Evolutionary conservation across 1,140 invertebrate species (phyloP).

Genomic region (Goniozus legneri): DNA sequence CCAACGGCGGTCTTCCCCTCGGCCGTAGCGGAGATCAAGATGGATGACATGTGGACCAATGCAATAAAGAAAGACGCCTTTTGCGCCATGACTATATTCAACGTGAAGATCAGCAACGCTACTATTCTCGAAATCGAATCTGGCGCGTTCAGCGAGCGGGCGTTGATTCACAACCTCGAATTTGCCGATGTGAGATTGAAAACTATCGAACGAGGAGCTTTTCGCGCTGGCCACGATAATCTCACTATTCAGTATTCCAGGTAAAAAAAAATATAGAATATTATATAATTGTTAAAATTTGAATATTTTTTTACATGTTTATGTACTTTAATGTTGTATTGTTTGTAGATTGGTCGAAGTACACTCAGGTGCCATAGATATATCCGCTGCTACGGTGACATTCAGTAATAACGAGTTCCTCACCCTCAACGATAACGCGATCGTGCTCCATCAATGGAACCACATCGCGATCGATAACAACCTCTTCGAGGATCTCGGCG

Average conservation of each 20-base stretch:
- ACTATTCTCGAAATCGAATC: slow-evolving; percentile 59
- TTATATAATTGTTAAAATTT: no score
- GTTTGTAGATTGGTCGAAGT: slow-evolving; percentile 62
- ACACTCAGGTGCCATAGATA: slow-evolving; percentile 60
- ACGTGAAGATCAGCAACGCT: slow-evolving; percentile 61
- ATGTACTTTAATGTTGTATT: no score
- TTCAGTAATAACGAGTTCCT: slow-evolving; percentile 63
- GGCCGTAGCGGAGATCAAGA: slow-evolving; percentile 59
- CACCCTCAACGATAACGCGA: slow-evolving; percentile 54
- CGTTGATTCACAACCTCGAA: slow-evolving; percentile 61
- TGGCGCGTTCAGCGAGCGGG: slow-evolving; percentile 63
- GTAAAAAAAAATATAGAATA: no score
- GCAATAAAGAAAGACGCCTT: slow-evolving; percentile 62
- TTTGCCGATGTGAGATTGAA: slow-evolving; percentile 60
- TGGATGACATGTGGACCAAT: slow-evolving; percentile 58
- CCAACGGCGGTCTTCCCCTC: slow-evolving; percentile 63
- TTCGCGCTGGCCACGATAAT: slow-evolving; percentile 62
- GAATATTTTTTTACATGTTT: no score
- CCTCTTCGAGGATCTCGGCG: slow-evolving; percentile 58
- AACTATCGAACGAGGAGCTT: slow-evolving; percentile 57
- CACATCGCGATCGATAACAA: slow-evolving; percentile 62
- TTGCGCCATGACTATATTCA: slow-evolving; percentile 60
- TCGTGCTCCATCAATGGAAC: slow-evolving; percentile 63
- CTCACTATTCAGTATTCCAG: slow-evolving; percentile 64
- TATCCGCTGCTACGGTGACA: slow-evolving; percentile 59